Evolutionary conservation across 2,888 invertebrate species (phyloP), one percentile per base, ranked within the genome.

Genomic region (Drosophila nr. perissopoda): DNA sequence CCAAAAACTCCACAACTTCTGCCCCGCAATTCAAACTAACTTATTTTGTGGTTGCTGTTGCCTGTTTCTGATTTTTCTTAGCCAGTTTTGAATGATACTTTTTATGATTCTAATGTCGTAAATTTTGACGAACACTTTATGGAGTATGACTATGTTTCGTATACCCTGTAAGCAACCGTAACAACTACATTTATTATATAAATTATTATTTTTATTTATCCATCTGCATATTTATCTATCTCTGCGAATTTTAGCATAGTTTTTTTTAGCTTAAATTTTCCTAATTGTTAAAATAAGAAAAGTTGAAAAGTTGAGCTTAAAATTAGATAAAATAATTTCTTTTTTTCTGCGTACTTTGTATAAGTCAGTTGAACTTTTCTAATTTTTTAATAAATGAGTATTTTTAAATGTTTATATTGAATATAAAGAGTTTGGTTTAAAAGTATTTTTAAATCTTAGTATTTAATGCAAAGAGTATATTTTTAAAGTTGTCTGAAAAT

Each of bases 31-130:
- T 16, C 42, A 68, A 60, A 56, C 56, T 66, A 78, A 60, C 51
- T 36, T 73, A 31, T 59, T 45, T 52, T 54, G 49, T 54, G 38
- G 53, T 56, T 52, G 57, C 52, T 42, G 49, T 49, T 66, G 13
- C 45, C 61, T 65, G 51, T 27, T 27, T 49, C 33, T 70, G 62
- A 25, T 68, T 75, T 76, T 76, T 36, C 72, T 59, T 75, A 65
- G 66, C 67, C 56, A 58, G 63, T 60, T 69, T 69, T 76, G 62
- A 76, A 57, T 72, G 76, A 80, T 83, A 71, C 83, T 89, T 88
- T 56, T 70, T 74, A 74, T 45, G 64, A 69, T 75, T 64, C 38
- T 42, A 57, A 51, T 57, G 42, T 34, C 48, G 29, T 34, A 53
- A 63, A 36, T 18, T 54, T 54, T 49, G 34, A 48, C 3, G 11